Conservation (phyloP, 2,113 vertebrate species). For the Dicrurus megarhynchus region DNA sequence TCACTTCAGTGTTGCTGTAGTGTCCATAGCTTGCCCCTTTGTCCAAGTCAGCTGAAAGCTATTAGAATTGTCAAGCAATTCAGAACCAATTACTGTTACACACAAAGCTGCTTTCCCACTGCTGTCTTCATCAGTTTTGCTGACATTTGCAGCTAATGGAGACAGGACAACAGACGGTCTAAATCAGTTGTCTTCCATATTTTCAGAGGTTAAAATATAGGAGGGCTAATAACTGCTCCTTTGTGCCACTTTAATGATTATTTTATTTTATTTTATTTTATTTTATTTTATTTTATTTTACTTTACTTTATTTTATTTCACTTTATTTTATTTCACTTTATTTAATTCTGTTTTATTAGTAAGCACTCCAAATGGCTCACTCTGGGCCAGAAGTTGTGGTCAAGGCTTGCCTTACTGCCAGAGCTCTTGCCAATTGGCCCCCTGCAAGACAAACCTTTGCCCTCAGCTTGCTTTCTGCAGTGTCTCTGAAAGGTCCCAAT, state of each 20-base stretch:
- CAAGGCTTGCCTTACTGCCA: neutral
- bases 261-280: neutral
- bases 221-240: neutral
- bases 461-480: neutral
- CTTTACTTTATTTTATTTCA: neutral
- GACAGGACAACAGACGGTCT: neutral
- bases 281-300: neutral
- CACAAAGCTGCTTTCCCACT: neutral
- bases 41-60: neutral
- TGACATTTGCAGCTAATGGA: neutral
- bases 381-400: neutral
- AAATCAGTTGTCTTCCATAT: neutral
- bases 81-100: neutral
- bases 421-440: neutral
- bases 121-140: neutral
- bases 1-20: neutral
- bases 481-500: neutral
- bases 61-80: neutral
- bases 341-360: neutral
- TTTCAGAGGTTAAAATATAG: neutral
- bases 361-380: neutral
- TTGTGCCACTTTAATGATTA: neutral
- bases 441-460: neutral
- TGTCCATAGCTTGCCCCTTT: neutral
- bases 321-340: neutral